Conservation (phyloP, 1,140 invertebrate species). For the Arctopsyche grandis region DNA sequence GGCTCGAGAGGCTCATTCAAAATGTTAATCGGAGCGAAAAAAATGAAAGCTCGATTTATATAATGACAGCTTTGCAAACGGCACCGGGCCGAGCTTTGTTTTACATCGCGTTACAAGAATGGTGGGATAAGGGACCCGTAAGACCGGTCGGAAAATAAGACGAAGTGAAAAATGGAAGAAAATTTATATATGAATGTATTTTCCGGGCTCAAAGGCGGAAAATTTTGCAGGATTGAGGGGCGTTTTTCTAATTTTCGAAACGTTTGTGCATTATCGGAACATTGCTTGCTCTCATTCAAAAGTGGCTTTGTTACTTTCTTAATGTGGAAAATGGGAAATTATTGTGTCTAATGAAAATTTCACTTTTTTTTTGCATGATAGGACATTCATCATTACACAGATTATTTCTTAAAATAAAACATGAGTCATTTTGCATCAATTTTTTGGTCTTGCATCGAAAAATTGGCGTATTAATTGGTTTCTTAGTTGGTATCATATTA, state of each 20-base stretch:
- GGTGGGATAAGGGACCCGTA: neutral
- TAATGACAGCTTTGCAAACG: constrained; percentile 32
- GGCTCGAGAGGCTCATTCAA: constrained; percentile 29
- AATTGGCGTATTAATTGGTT: too few relatives aligned
- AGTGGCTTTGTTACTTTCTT: too few relatives aligned
- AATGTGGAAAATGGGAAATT: too few relatives aligned
- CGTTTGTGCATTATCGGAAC: constrained; percentile 2
- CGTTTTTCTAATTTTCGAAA: constrained; percentile 1
- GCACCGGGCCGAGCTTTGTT: constrained; percentile 16
- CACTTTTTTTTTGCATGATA: too few relatives aligned
- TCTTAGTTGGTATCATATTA: too few relatives aligned
- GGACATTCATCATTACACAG: too few relatives aligned
- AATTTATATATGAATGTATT: neutral
- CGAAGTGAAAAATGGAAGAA: neutral
- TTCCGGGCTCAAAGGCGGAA: neutral
- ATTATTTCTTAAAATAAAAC: too few relatives aligned
- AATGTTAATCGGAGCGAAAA: constrained; percentile 39
- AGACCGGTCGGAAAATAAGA: neutral
- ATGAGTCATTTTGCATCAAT: too few relatives aligned
- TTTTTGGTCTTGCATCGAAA: too few relatives aligned
- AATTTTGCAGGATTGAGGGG: neutral
- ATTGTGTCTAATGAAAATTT: too few relatives aligned
- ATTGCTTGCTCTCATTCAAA: too few relatives aligned
- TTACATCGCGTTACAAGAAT: constrained; percentile 27
- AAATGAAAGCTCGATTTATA: constrained; percentile 40